Evolutionary conservation across 2,888 invertebrate species (phyloP).

Genomic region (Plagiodera versicolora): DNA sequence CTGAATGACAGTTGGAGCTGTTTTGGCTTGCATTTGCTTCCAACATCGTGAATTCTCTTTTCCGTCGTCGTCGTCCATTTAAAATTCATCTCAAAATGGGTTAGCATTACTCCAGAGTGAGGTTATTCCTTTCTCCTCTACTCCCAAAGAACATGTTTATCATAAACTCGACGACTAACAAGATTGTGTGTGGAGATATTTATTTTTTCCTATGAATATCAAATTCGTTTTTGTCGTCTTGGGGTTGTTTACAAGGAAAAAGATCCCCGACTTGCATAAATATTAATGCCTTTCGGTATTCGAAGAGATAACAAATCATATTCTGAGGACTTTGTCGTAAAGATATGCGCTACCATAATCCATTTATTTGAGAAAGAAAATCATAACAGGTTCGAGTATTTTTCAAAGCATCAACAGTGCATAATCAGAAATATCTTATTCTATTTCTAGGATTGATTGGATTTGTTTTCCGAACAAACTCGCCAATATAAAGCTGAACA

Average conservation of each 20-base stretch:
- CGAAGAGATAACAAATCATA: neutral
- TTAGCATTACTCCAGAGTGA: conserved; percentile 35
- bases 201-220: conserved; percentile 49
- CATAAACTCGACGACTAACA: conserved; percentile 44
- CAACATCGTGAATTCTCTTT: neutral
- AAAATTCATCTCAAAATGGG: conserved; percentile 38
- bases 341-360: too few relatives aligned
- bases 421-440: too few relatives aligned
- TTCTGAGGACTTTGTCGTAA: neutral
- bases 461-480: neutral
- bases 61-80: conserved; percentile 14
- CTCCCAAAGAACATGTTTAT: conserved; percentile 40
- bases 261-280: conserved; percentile 10
- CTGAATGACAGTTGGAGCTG: neutral
- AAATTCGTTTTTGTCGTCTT: conserved; percentile 35
- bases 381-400: too few relatives aligned
- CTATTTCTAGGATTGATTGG: too few relatives aligned
- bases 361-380: too few relatives aligned
- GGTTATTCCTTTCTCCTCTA: conserved; percentile 38
- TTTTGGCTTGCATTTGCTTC: neutral
- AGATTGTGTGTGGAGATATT: conserved; percentile 44
- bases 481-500: neutral
- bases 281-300: conserved; percentile 7
- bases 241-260: conserved; percentile 17
- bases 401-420: too few relatives aligned